A percentile compares a stretch with the other conserved stretches of the same genome.
Evolutionary conservation across 2,113 vertebrate genomes (phyloP).

Genomic region (Dromiciops gliroides): DNA sequence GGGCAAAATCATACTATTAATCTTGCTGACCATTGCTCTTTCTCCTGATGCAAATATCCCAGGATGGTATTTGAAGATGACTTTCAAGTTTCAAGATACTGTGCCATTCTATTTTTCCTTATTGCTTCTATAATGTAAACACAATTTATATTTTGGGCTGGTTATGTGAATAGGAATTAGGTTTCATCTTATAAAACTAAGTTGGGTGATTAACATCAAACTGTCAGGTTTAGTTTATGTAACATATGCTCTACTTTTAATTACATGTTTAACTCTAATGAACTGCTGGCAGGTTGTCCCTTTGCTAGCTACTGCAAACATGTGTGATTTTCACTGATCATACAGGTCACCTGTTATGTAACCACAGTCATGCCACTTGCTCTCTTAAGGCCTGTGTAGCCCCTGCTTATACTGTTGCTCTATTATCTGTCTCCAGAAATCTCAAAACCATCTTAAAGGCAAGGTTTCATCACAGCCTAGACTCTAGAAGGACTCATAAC

Average conservation of each 20-base stretch:
- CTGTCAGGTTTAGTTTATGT: too few species aligned
- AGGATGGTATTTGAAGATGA: neutral
- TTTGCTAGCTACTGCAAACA: neutral
- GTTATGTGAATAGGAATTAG: neutral
- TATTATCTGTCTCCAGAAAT: neutral
- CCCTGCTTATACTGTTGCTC: neutral
- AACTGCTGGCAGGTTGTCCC: neutral
- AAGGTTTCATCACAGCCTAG: neutral
- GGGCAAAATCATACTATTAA: neutral
- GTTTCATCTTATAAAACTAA: neutral
- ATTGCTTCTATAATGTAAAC: constrained; percentile 8
- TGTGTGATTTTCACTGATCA: neutral
- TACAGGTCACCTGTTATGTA: neutral
- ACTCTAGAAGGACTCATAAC: neutral
- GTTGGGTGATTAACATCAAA: too few species aligned
- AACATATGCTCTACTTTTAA: too few species aligned
- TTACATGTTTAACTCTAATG: neutral
- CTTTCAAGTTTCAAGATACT: neutral
- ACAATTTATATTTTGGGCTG: neutral
- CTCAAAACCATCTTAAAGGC: neutral
- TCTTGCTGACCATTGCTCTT: neutral
- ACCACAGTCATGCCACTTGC: neutral
- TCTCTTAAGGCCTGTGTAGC: neutral
- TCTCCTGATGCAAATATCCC: neutral
- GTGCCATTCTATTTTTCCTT: neutral